Percentiles rank a stretch among this genome's conserved stretches.
Evolutionary conservation across 2,888 invertebrate genomes (phyloP).

Genomic region (Chaetogeoica ovagalla): DNA sequence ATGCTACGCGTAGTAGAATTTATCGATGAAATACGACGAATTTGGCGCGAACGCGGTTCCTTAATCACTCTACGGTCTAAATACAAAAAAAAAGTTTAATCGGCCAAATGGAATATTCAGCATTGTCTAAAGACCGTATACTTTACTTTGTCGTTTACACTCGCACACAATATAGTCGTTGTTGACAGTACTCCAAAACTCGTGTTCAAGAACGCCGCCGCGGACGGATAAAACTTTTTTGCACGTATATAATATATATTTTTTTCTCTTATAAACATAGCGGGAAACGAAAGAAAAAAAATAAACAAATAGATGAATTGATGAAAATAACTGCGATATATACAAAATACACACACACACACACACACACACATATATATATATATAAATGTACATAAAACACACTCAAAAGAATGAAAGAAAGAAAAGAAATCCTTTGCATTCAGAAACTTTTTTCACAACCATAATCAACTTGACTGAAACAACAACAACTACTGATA

Average conservation of each 20-base stretch:
- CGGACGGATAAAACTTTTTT: conserved; percentile 27
- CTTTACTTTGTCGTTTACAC: background rate
- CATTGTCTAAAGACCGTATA: conserved; percentile 6
- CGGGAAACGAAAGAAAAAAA: background rate
- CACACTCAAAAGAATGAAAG: background rate
- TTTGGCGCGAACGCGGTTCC: background rate
- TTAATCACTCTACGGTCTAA: background rate
- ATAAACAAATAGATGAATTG: background rate
- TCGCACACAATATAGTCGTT: background rate
- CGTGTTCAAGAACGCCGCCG: background rate
- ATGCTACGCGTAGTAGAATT: background rate
- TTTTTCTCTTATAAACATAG: background rate
- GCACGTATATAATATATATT: background rate
- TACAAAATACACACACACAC: background rate
- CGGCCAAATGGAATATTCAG: conserved; percentile 22
- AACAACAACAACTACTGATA: background rate
- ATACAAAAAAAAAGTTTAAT: conserved; percentile 26
- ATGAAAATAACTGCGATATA: background rate
- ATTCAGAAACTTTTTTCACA: background rate
- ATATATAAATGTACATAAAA: background rate
- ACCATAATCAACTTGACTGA: background rate
- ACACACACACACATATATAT: background rate
- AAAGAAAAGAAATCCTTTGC: background rate
- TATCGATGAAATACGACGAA: background rate
- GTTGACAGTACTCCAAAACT: background rate